phyloP scores from a whole-genome alignment of 2,888 invertebrate genomes.

The Lypha dubia region DNA sequence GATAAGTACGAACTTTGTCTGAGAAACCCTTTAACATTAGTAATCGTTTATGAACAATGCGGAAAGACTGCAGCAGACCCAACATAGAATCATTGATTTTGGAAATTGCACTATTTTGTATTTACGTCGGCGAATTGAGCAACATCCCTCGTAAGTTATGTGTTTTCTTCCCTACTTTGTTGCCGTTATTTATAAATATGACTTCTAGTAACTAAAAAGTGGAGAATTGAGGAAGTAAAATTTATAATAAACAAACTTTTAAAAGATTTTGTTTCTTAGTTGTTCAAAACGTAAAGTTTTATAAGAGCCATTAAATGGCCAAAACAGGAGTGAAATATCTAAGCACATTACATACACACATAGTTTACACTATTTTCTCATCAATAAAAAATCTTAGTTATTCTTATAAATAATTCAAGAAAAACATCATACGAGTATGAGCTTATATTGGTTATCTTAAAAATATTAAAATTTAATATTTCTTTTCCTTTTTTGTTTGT shows the following conservation, averaged over 20 bases:
- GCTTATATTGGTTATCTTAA: background rate
- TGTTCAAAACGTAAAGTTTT: conserved; percentile 8
- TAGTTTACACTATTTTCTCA: too few relatives aligned
- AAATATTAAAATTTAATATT: background rate
- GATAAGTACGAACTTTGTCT: too few relatives aligned
- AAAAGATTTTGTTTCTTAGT: background rate
- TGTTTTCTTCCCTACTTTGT: conserved; percentile 1
- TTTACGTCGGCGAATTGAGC: background rate
- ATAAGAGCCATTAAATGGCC: conserved; percentile 50
- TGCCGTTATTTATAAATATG: background rate
- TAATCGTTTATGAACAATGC: too few relatives aligned
- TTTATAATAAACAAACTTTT: conserved; percentile 13
- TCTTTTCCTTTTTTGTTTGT: background rate
- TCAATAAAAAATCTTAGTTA: background rate
- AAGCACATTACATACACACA: too few relatives aligned
- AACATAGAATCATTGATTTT: too few relatives aligned
- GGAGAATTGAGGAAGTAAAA: conserved; percentile 1
- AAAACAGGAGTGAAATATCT: conserved; percentile 28
- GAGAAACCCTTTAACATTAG: too few relatives aligned
- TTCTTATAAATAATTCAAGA: conserved; percentile 3
- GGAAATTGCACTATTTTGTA: too few relatives aligned
- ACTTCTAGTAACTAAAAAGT: background rate
- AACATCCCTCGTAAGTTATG: conserved; percentile 30
- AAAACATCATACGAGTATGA: background rate
- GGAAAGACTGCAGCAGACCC: too few relatives aligned